Evolutionary conservation across 1,140 invertebrate species (phyloP), one percentile per base, ranked within the genome.

Genomic region (Pseudomyrmex gracilis): DNA sequence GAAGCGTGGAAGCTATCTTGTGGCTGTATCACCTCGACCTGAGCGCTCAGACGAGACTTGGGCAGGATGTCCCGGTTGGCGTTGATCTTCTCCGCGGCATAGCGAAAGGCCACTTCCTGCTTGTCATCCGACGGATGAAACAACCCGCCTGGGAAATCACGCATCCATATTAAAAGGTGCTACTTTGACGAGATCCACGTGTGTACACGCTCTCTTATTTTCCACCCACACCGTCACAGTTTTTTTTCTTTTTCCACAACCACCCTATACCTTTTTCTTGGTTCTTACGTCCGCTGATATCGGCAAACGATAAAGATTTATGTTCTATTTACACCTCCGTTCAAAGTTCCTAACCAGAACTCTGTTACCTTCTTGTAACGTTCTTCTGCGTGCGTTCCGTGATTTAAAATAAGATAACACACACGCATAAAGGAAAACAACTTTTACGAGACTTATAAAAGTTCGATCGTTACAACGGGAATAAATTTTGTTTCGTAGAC

Each of bases 1-100:
- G 98, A 98, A 55, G 98, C 98, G 92, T 98, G 97, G 92, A 98
- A 98, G 92, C 97, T 98, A 93, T 98, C 98, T 90, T 98, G 97
- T 1, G 97, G 97, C 63, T 97, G 97, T 89, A 98, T 97, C 87
- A 96, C 96, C 93, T 98, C 98, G 73, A 98, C 97, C 94, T 98
- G 97, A 8, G 97, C 97, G 57, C 96, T 96, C 55, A 99, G 95
- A 86, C 97, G 96, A 12, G 97, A 98, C 85, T 97, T 95, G 10
- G 98, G 97, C 85, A 99, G 94, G 63, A 98, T 96, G 45, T 96
- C 95, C 77, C 97, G 95, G 92, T 98, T 97, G 17, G 96, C 95
- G 94, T 98, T 99, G 88, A 98, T 97, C 90, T 97, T 96, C 90
- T 98, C 98, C 15, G 98, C 97, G 1, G 98, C 98, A 94, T 98